Conservation (phyloP, 2,797 vertebrate species). For the Channa striata region DNA sequence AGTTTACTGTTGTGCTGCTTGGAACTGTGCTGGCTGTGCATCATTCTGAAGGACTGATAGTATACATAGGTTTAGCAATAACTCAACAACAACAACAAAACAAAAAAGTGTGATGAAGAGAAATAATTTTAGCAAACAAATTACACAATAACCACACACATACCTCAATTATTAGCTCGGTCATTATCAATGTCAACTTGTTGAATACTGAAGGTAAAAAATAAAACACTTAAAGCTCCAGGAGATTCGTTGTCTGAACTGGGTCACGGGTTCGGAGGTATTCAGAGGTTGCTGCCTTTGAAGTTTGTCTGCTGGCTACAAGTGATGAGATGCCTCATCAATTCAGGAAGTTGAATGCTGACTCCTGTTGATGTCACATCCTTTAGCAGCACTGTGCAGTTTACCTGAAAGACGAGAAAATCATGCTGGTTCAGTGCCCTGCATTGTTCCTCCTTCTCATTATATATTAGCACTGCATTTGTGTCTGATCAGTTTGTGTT, state of each 20-base stretch:
- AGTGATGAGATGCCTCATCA: rapidly evolving
- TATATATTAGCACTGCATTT: too few relatives aligned
- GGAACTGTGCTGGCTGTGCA: background rate
- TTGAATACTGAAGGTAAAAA: too few relatives aligned
- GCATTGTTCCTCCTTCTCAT: background rate
- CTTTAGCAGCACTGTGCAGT: background rate
- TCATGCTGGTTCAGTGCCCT: background rate
- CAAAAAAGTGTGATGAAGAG: background rate
- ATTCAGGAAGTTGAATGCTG: rapidly evolving
- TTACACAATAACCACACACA: background rate
- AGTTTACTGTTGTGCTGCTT: background rate
- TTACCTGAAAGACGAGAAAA: conserved; percentile 39
- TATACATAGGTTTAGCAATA: background rate
- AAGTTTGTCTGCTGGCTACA: conserved; percentile 11
- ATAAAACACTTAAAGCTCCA: background rate
- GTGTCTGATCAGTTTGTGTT: too few relatives aligned
- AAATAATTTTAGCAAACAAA: background rate
- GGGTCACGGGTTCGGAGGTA: background rate
- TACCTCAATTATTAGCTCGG: background rate
- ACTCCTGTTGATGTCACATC: rapidly evolving
- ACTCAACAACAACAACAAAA: background rate
- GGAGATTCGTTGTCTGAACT: background rate
- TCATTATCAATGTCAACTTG: too few relatives aligned
- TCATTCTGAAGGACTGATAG: background rate
- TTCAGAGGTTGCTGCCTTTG: rapidly evolving